Percentiles rank a stretch among this genome's conserved stretches.
phyloP scores from a whole-genome alignment of 1,140 invertebrate species.

The Yoshiicerus persimilis region DNA sequence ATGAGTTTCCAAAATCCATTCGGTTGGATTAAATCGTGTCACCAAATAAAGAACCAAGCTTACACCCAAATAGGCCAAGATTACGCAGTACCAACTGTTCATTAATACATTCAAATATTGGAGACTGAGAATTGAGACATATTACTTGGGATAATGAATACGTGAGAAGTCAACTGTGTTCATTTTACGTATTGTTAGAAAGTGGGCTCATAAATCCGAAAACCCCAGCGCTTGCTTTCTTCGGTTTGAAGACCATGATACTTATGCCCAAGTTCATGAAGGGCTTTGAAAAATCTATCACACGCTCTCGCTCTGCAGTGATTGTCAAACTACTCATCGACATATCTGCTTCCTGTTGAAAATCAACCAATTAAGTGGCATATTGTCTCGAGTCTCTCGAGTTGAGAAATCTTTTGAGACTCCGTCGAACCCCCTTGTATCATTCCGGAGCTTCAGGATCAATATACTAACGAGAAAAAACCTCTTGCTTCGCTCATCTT shows the following conservation, averaged over 20 bases:
- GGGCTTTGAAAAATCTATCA: conserved; percentile 68
- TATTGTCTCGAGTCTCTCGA: not conserved
- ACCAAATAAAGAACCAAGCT: conserved; percentile 64
- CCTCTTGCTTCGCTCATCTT: conserved; percentile 24
- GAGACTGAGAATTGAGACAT: not conserved
- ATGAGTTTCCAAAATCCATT: conserved; percentile 56
- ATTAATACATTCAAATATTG: too few relatives aligned
- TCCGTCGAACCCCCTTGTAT: not conserved
- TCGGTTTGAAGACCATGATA: conserved; percentile 60
- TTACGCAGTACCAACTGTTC: conserved; percentile 68
- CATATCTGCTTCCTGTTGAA: conserved; percentile 63
- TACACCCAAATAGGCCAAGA: conserved; percentile 65
- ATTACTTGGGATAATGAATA: not conserved
- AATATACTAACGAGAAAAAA: conserved; percentile 9
- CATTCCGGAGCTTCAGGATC: conserved; percentile 19
- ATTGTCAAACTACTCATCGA: conserved; percentile 67
- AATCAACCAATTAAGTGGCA: conserved; percentile 21
- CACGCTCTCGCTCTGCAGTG: conserved; percentile 63
- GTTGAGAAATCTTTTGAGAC: not conserved
- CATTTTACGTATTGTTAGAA: too few relatives aligned
- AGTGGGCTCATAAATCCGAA: conserved; percentile 70
- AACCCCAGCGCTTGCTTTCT: conserved; percentile 62
- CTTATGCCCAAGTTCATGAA: conserved; percentile 65
- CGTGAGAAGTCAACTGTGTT: too few relatives aligned
- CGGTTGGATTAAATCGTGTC: conserved; percentile 65